Evolutionary conservation across 2,113 vertebrate genomes (phyloP), one percentile per base, ranked within the genome.

Genomic region (Xenotilapia longispinis): DNA sequence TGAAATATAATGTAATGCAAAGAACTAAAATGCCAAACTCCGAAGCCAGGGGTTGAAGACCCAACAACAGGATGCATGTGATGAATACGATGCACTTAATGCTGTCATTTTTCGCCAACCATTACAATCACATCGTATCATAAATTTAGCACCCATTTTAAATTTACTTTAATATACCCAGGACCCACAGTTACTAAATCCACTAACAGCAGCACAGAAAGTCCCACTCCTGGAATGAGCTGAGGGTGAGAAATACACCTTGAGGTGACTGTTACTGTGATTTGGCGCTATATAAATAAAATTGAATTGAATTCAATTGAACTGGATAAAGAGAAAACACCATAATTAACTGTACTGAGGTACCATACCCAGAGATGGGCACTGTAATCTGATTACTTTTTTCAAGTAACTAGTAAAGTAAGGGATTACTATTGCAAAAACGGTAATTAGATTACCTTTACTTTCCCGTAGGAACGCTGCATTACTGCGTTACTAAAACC

Each of bases 181-280:
- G 68, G 0, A 73, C 9, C 7, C 68, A 73, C 68, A 70, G 5
- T 23, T 0, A 70, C n/a, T 26, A 0, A 73, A 45, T 45, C 68
- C 8, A 73, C 21, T 17, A 45, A 70, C n/a, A 40, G 63, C 19
- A 40, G 63, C 5, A 0, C 2, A 63, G 58, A 63, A 40, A 70
- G n/a, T 13, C n/a, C 3, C 12, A 23, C 63, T 70, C 12, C 5
- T 70, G 36, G 36, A 70, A 75, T 1, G 0, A 36, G 15, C 4
- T 63, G 58, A 17, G 23, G 14, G 26, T 28, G 42, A 75, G 57
- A 60, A 33, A 60, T 60, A 60, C 57, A 60, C 57, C 9, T 33
- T 60, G 15, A 60, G 28, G 28, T 33, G 28, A 60, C 57, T 60
- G 28, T 60, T 60, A 6, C 6, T 60, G 57, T 60, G 28, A 60